Conservation (phyloP, 2,113 vertebrate species). For the Bos javanicus region DNA sequence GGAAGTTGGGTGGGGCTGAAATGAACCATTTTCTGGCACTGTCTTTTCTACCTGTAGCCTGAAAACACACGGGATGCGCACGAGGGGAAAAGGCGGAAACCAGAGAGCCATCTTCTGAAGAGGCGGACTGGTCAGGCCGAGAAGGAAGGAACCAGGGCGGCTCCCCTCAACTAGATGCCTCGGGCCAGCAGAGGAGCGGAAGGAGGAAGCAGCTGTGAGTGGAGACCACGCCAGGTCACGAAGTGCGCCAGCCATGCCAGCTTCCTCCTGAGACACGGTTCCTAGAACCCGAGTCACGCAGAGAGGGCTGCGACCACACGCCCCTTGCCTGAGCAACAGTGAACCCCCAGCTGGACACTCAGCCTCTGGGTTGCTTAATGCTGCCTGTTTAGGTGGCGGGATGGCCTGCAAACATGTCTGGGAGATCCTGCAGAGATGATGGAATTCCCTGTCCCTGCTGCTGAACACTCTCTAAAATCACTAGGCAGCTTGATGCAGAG, state of each 20-base stretch:
- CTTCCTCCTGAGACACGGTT: not conserved
- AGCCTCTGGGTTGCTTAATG: not conserved
- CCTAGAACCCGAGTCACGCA: not conserved
- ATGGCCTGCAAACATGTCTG: too few species aligned
- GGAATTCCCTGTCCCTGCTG: not conserved
- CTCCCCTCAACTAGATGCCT: not conserved
- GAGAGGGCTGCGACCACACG: not conserved
- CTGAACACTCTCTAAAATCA: not conserved
- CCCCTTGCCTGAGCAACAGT: not conserved
- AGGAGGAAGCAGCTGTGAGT: not conserved
- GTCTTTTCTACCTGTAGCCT: not conserved
- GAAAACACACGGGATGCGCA: not conserved
- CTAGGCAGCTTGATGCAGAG: not conserved
- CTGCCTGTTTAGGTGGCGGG: not conserved
- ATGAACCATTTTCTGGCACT: not conserved
- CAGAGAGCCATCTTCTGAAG: not conserved
- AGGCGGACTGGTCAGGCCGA: not conserved
- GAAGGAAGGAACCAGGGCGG: not conserved
- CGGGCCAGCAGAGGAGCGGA: not conserved
- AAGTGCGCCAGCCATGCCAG: not conserved
- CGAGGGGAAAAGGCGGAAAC: not conserved
- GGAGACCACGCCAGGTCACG: not conserved
- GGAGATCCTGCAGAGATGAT: fast-evolving
- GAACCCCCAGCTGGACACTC: not conserved
- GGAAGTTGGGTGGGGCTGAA: not conserved